Base-by-base conservation (phyloP, 2,113 vertebrate species). In the Halichoeres trimaculatus region DNA sequence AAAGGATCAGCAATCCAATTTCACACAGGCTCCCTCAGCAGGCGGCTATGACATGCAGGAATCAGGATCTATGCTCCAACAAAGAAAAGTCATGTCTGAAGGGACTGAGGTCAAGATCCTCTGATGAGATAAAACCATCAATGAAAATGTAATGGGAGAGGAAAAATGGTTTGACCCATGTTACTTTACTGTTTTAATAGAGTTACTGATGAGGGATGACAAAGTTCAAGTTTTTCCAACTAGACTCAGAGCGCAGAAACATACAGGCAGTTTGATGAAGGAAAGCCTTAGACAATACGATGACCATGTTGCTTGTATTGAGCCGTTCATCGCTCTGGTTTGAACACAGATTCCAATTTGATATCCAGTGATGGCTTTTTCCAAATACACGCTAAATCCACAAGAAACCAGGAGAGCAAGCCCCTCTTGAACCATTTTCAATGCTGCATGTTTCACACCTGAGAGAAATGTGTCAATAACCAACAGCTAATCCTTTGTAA, bases 1-100 rank as follows among this genome's bases (percentile, higher is more conserved):
- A 81, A 88, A 85, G 84, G 83, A 93, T 93, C 92, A 92, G 88
- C 93, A 91, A 93, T 93, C 89, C 92, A 94, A 93, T 93, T 93
- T 93, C 92, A 93, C 92, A 94, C 91, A 90, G 75, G 83, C 81
- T 47, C 77, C 83, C 90, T 90, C 88, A 73, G 78, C 77, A 80
- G 83, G 81, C 84, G 86, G 75, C 78, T 35, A 70, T 24, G 70
- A 82, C 76, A 81, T 57, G 84, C 68, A 76, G 75, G 65, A 69
- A 73, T 47, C 78, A 78, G 87, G 87, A 92, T 85, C 80, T 67
- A 40, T 76, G 76, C 83, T 77, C 80, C 76, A 55, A 71, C 74
- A 79, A 88, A 87, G 88, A 87, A 80, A 34, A 79, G 71, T 78
- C 85, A 78, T 52, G 58, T 61, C 62, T 81, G 65, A 35, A 70